Conservation (phyloP, 2,888 invertebrate genomes). For the Drosophila demipolita region DNA sequence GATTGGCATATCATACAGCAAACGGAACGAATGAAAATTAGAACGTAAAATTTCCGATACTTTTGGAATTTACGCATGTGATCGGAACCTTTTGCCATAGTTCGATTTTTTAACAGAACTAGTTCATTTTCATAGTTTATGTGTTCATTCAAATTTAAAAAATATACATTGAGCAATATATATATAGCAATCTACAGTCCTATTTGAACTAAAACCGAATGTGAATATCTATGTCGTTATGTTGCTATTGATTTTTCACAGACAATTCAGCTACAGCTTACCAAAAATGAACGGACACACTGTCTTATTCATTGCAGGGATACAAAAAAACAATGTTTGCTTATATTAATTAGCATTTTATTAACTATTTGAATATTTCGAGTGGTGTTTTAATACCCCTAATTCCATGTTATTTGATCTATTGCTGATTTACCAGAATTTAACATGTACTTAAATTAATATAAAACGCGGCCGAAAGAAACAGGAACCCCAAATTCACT, state of each 20-base stretch:
- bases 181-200: not conserved
- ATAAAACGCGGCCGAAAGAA: conserved; percentile 11
- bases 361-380: not conserved
- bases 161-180: not conserved
- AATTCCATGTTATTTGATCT: not conserved
- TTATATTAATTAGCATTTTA: not conserved
- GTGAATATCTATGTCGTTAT: not conserved
- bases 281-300: not conserved
- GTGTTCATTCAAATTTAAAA: not conserved
- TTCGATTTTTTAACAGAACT: conserved; percentile 5
- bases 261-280: not conserved
- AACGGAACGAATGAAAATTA: conserved; percentile 24
- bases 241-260: not conserved
- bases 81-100: not conserved
- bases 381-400: not conserved
- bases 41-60: conserved; percentile 34
- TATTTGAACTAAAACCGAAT: not conserved
- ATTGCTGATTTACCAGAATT: not conserved
- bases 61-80: conserved; percentile 15
- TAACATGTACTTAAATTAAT: not conserved
- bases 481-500: conserved; percentile 10
- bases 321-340: not conserved
- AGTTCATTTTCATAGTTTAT: not conserved
- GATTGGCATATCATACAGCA: conserved; percentile 14
- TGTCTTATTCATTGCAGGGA: not conserved